Conservation (phyloP, 2,888 invertebrate genomes). For the Harpagoxenus sublaevis region DNA sequence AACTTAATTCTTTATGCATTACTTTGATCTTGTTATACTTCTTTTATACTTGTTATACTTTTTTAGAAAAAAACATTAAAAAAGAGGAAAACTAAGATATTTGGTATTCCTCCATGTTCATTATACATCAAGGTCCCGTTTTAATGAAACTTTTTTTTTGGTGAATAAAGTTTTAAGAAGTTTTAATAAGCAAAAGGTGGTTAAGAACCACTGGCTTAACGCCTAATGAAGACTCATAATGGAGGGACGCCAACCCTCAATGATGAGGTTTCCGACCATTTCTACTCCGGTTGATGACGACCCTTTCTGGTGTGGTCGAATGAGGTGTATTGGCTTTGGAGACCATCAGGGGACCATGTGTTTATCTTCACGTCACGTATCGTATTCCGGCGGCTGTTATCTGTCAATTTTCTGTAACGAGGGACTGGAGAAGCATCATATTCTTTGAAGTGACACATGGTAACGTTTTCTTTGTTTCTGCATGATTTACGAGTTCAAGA, state of each 20-base stretch:
- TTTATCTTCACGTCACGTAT: slow-evolving; percentile 44
- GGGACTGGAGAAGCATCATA: background rate
- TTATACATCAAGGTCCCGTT: background rate
- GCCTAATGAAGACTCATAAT: background rate
- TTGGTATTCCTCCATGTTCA: background rate
- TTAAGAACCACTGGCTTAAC: slow-evolving; percentile 22
- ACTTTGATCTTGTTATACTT: background rate
- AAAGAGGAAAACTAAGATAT: background rate
- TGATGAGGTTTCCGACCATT: slow-evolving; percentile 4
- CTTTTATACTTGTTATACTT: background rate
- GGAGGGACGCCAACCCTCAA: background rate
- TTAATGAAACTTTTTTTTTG: slow-evolving; percentile 2
- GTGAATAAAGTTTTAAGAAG: background rate
- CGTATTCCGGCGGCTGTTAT: slow-evolving; percentile 34
- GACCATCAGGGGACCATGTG: background rate
- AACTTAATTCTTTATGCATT: background rate
- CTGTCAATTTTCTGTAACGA: slow-evolving; percentile 37
- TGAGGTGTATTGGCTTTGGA: slow-evolving; percentile 29
- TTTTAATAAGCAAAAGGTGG: background rate
- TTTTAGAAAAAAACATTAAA: background rate
- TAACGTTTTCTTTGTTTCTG: slow-evolving; percentile 12
- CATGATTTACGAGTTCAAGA: background rate
- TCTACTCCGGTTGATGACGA: background rate
- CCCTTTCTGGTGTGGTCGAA: background rate
- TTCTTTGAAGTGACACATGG: background rate